A percentile compares a stretch with the other conserved stretches of the same genome.
Conservation (phyloP, 2,113 vertebrate genomes). For the Chauna torquata region DNA sequence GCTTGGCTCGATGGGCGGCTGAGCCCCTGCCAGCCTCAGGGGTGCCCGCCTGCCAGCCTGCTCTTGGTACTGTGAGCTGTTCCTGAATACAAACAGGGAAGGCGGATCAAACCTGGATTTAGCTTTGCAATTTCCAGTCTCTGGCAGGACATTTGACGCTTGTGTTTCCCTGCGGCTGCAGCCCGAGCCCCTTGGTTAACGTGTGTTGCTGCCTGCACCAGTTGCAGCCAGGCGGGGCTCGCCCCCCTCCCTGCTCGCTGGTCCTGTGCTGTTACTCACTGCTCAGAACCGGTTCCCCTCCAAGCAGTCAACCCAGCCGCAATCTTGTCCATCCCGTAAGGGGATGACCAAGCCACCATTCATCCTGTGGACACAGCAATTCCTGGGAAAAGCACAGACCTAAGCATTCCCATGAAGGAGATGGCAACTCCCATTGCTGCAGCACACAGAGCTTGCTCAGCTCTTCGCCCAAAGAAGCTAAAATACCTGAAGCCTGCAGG, state of each 20-base stretch:
- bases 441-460: not conserved
- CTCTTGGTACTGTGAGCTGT: not conserved
- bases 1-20: not conserved
- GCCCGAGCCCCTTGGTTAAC: not conserved
- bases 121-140: not conserved
- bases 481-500: not conserved
- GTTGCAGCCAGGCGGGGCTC: not conserved
- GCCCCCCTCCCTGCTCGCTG: not conserved
- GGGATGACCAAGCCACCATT: not conserved
- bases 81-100: not conserved
- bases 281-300: not conserved
- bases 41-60: not conserved
- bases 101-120: not conserved
- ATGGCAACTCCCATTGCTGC: accelerated
- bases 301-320: not conserved
- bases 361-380: not conserved
- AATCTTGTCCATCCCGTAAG: not conserved
- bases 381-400: not conserved
- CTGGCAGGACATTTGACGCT: not conserved
- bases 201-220: not conserved
- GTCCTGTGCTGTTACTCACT: not conserved
- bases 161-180: not conserved
- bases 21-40: not conserved
- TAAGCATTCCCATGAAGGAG: not conserved
- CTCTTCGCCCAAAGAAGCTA: not conserved